Evolutionary conservation across 2,888 invertebrate genomes (phyloP).

Genomic region (Resseliella maxima): DNA sequence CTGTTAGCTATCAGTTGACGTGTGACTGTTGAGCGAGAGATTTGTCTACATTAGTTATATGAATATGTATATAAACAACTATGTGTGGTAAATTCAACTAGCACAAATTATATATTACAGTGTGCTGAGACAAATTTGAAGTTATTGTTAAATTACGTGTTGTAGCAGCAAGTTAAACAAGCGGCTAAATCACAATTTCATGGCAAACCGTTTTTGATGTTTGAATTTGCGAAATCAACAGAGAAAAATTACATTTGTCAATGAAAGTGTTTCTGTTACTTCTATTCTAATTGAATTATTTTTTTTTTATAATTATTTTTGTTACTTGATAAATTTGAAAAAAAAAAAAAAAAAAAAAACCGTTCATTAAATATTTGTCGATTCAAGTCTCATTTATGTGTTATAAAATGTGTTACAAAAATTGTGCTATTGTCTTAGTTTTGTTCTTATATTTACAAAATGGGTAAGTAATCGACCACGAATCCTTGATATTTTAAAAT

Average conservation of each 20-base stretch:
- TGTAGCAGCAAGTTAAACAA: conserved; percentile 42
- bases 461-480: not conserved
- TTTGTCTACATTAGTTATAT: too few relatives aligned
- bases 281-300: not conserved
- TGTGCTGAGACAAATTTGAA: conserved; percentile 26
- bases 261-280: too few relatives aligned
- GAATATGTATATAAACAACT: too few relatives aligned
- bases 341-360: not conserved
- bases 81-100: too few relatives aligned
- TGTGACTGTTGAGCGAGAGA: too few relatives aligned
- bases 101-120: conserved; percentile 46
- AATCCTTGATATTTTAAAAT: not conserved
- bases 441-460: not conserved
- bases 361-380: not conserved
- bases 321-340: not conserved
- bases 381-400: not conserved
- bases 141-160: conserved; percentile 48
- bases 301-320: not conserved
- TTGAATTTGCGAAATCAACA: conserved; percentile 40
- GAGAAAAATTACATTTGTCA: conserved; percentile 1
- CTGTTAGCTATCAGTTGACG: too few relatives aligned
- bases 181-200: not conserved
- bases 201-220: conserved; percentile 41
- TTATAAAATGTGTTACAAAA: not conserved
- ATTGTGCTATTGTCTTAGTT: not conserved